phyloP scores from a whole-genome alignment of 2,113 vertebrate genomes.

The Potamarius usumacintae region DNA sequence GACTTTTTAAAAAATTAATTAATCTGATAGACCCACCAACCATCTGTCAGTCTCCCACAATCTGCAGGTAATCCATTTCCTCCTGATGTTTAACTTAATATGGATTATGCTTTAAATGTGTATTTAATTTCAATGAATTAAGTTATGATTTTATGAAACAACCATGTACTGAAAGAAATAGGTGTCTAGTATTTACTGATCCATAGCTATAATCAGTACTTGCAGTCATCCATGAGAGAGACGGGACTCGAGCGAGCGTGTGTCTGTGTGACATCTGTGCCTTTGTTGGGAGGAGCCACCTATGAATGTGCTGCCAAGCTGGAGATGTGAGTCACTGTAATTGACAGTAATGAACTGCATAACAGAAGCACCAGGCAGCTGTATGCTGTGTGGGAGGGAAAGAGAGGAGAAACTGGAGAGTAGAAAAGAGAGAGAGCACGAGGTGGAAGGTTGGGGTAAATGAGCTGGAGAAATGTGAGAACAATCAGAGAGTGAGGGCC shows the following conservation, averaged over 20 bases:
- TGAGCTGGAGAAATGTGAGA: slow-evolving; percentile 8
- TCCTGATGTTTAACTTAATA: background rate
- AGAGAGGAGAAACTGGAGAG: slow-evolving; percentile 8
- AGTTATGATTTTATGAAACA: background rate
- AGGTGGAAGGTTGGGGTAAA: background rate
- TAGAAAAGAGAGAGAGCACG: background rate
- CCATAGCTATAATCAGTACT: slow-evolving; percentile 27
- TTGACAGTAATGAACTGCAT: slow-evolving; percentile 60
- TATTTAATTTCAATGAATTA: background rate
- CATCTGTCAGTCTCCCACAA: background rate
- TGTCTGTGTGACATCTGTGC: slow-evolving; percentile 24
- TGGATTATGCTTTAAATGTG: background rate
- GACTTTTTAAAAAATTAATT: too few species aligned
- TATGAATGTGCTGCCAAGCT: slow-evolving; percentile 48
- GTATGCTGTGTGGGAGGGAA: slow-evolving; percentile 46
- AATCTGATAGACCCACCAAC: too few species aligned
- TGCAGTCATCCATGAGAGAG: background rate
- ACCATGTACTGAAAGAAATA: slow-evolving; percentile 9
- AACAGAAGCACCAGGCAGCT: slow-evolving; percentile 49
- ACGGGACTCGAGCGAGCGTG: background rate
- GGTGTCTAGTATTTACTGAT: slow-evolving; percentile 11
- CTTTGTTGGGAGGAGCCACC: slow-evolving; percentile 34
- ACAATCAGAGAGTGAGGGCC: slow-evolving; percentile 11
- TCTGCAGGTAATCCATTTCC: background rate
- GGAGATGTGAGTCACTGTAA: slow-evolving; percentile 55